phyloP scores from a whole-genome alignment of 2,888 invertebrate species.

The Megalurothrips usitatus region DNA sequence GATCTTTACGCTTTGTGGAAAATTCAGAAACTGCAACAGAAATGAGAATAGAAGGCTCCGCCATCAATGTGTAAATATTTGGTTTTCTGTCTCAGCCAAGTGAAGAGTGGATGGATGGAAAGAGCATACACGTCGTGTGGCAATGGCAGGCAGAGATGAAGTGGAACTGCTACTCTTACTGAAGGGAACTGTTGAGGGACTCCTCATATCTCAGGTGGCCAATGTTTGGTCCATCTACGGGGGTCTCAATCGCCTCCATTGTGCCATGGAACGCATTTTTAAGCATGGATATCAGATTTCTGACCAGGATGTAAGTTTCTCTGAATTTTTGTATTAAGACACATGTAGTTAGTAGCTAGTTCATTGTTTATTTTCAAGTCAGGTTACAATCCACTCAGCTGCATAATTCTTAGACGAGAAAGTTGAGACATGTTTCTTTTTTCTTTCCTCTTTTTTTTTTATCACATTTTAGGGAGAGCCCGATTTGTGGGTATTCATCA shows the following conservation, averaged over 20 bases:
- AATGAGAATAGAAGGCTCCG: background rate
- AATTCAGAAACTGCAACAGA: background rate
- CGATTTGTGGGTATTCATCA: slow-evolving; percentile 54
- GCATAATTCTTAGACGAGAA: too few species aligned
- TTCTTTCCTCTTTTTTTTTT: too few species aligned
- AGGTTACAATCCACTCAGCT: background rate
- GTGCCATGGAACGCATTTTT: slow-evolving; percentile 54
- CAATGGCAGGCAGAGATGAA: slow-evolving; percentile 28
- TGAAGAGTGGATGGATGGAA: slow-evolving; percentile 7
- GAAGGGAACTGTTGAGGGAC: slow-evolving; percentile 55
- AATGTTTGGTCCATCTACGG: slow-evolving; percentile 60
- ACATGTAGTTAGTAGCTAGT: background rate
- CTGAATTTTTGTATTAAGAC: background rate
- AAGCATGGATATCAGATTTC: slow-evolving; percentile 53
- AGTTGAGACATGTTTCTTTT: background rate
- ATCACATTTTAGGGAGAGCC: slow-evolving; percentile 49
- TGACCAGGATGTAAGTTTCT: slow-evolving; percentile 45
- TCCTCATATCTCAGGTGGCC: slow-evolving; percentile 53
- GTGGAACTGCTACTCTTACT: slow-evolving; percentile 50
- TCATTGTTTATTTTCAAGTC: slow-evolving; percentile 23
- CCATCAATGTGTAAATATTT: slow-evolving; percentile 23
- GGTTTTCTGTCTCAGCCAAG: background rate
- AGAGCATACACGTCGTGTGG: background rate
- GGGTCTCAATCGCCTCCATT: slow-evolving; percentile 54
- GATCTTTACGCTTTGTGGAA: background rate